Evolutionary conservation across 2,113 vertebrate species (phyloP).

Genomic region (Spea multiplicata): DNA sequence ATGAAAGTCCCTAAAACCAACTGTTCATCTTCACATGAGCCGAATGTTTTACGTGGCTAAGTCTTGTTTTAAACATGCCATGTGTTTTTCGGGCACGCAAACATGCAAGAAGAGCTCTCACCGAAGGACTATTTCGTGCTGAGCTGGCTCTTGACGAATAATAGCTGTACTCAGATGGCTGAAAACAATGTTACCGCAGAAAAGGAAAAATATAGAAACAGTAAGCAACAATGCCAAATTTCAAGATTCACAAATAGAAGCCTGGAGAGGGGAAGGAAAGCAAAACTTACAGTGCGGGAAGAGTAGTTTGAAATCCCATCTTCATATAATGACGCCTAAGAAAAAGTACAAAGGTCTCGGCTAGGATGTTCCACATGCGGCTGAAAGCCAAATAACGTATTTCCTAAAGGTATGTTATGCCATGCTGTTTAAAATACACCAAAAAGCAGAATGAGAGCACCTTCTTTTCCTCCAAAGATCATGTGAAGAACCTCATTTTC

Average conservation of each 20-base stretch:
- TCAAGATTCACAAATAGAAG: neutral
- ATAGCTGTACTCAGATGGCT: constrained; percentile 91
- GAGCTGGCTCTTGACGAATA: constrained; percentile 85
- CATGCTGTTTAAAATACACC: neutral
- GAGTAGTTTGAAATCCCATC: constrained; percentile 72
- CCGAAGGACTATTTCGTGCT: constrained; percentile 84
- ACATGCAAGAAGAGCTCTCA: constrained; percentile 68
- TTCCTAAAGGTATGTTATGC: neutral
- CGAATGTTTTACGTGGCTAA: too few relatives aligned
- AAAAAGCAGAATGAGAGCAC: too few relatives aligned
- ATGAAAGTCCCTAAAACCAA: too few relatives aligned
- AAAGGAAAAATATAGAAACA: constrained; percentile 54
- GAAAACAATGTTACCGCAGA: constrained; percentile 60
- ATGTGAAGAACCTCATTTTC: too few relatives aligned
- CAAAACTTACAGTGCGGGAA: constrained; percentile 81
- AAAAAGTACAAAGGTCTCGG: constrained; percentile 40
- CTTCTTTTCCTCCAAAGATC: too few relatives aligned
- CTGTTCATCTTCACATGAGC: too few relatives aligned
- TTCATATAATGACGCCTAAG: constrained; percentile 75
- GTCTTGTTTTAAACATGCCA: too few relatives aligned
- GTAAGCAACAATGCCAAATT: neutral
- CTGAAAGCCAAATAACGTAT: neutral
- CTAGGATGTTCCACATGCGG: neutral
- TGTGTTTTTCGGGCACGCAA: constrained; percentile 13
- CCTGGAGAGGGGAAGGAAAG: neutral